Evolutionary conservation across 2,888 invertebrate species (phyloP), one percentile per base, ranked within the genome.

Genomic region (Zhuqinia jingwanae): DNA sequence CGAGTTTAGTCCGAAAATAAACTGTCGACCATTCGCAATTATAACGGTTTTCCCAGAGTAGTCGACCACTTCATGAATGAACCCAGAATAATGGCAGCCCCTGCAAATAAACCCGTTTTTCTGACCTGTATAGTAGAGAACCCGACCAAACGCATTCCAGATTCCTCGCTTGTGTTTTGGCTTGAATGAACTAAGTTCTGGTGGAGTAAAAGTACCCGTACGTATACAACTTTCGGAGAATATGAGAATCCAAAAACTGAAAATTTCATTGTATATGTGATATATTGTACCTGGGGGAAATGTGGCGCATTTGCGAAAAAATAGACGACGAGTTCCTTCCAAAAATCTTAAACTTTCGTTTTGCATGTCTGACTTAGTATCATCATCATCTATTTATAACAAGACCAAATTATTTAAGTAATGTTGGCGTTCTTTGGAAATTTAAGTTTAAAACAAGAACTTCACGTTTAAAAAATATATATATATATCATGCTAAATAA

Each of bases 61-160:
- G 53, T 89, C 89, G 0, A 89, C 87, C 8, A 89, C 84, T 27
- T 89, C 89, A 20, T 89, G 82, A 0, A 68, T 56, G 63, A 89
- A 89, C 10, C 73, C 84, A 20, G 84, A 81, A 15, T 75, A 47
- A 42, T 80, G 73, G 17, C 78, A 70, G 27, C 68, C 30, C 20
- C 50, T 76, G 45, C 73, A 82, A 17, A 63, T 17, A 15, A 15
- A 53, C 11, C 68, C 63, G 30, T 76, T 63, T 22, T 68, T 81
- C 36, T 81, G 22, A 3, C 89, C 89, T 1, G 88, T 73, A 45
- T 89, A 89, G 53, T 87, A 89, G 11, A 89, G 70, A 20, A 84
- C 81, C 0, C 89, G 84, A 22, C 87, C 85, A 53, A 70, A 75
- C 5, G 80, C 11, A 53, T 85, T 89, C 88, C 89, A 89, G 3